phyloP scores from a whole-genome alignment of 1,140 invertebrate species.

The Drosophila littoralis region DNA sequence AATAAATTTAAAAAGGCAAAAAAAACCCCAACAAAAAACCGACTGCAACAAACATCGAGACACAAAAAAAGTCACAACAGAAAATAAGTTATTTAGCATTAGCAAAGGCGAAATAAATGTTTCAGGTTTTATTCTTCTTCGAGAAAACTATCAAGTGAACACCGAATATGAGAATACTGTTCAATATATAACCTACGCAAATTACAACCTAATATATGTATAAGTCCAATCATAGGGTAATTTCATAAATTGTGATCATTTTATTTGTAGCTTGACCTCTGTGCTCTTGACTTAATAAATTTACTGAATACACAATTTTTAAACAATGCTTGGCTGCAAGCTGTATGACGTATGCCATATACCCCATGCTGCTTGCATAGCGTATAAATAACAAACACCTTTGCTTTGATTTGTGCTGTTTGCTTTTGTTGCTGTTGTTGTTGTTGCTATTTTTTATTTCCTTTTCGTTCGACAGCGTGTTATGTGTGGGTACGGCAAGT shows the following conservation, averaged over 20 bases:
- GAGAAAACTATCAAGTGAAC: slow-evolving; percentile 36
- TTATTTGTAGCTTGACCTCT: not conserved
- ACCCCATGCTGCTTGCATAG: slow-evolving; percentile 35
- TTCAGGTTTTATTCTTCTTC: slow-evolving; percentile 61
- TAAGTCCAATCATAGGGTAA: too few species aligned
- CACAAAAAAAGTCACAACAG: slow-evolving; percentile 47
- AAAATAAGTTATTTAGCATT: slow-evolving; percentile 71
- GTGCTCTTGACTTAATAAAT: too few species aligned
- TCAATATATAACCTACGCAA: slow-evolving; percentile 11
- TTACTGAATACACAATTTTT: too few species aligned
- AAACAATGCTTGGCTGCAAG: not conserved
- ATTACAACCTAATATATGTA: not conserved
- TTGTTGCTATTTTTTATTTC: slow-evolving; percentile 45
- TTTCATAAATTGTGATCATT: not conserved
- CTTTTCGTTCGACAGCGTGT: slow-evolving; percentile 56
- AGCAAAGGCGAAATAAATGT: slow-evolving; percentile 76
- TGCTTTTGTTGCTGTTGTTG: slow-evolving; percentile 30
- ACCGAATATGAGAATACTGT: not conserved
- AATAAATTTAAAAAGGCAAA: slow-evolving; percentile 18
- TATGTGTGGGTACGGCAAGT: slow-evolving; percentile 78
- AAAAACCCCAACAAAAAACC: slow-evolving; percentile 36
- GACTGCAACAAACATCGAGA: slow-evolving; percentile 64
- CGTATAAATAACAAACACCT: slow-evolving; percentile 71
- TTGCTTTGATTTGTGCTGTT: slow-evolving; percentile 61
- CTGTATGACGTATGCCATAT: slow-evolving; percentile 19